Evolutionary conservation across 2,888 invertebrate genomes (phyloP), one percentile per base, ranked within the genome.

Genomic region (Mesorhabditis spiculigera): DNA sequence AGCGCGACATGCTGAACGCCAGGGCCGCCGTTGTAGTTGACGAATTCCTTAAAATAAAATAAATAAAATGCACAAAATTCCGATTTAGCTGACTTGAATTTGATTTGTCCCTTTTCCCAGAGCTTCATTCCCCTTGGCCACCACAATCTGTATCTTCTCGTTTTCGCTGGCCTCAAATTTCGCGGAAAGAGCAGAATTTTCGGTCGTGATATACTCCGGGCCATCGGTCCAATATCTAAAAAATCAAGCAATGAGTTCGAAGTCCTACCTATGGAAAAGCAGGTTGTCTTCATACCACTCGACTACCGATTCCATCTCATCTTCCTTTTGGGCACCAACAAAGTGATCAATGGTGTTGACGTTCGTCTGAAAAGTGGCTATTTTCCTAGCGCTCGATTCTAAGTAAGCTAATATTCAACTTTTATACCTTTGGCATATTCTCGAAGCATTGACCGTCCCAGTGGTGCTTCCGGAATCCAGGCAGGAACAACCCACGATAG

Each of bases 1-100:
- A 98, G 89, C 4, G 97, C 97, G 80, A 98, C 94, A 86, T 98
- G 98, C 87, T 98, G 98, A 0, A 97, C 95, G 0, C 98, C 98
- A 4, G 95, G 92, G n/a, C 86, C 95, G 0, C 96, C 97, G 86
- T 97, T 95, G 86, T 95, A 98, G 83, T 98, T 96, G 63, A 97
- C 95, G 86, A 93, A 98, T 87, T 98, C 98, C 88, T 88, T 82
- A 45, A 82, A 79, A 50, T 3, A 50, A 3, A n/a, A 13, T 13
- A 50, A 50, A 13, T n/a, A 50, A 50, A 3, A 2, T 28, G 28
- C 28, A 28, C 3, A 28, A 28, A 28, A 28, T 28, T 28, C 28
- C 28, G 28, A 28, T 28, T 28, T 28, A 28, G 28, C 28, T 28
- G 1, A 50, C 58, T 3, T 50, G 58, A 2, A 50, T 50, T 50